Percentiles rank a stretch among this genome's conserved stretches.
phyloP scores from a whole-genome alignment of 1,140 invertebrate species.

The Pogonomyrmex californicus region DNA sequence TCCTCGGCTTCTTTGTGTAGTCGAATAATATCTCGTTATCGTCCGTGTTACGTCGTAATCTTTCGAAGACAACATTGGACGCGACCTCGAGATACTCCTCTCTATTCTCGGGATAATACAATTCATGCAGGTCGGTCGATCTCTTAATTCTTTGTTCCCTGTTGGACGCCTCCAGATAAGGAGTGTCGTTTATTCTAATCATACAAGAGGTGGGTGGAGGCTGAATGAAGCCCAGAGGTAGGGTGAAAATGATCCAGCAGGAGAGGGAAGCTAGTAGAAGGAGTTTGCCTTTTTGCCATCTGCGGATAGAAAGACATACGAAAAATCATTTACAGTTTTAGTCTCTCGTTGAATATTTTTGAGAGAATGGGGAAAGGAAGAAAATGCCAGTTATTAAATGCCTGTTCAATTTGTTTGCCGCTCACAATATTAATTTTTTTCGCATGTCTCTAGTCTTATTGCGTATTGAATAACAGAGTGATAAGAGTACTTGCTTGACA shows the following conservation, averaged over 20 bases:
- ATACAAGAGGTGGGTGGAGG: conserved; percentile 96
- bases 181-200: conserved; percentile 90
- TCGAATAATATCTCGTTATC: conserved; percentile 53
- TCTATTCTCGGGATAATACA: conserved; percentile 64
- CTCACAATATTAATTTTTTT: background rate
- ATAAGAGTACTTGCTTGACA: background rate
- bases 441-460: background rate
- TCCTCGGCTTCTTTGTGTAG: background rate
- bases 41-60: conserved; percentile 74
- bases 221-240: conserved; percentile 97
- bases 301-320: conserved; percentile 72
- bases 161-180: conserved; percentile 81
- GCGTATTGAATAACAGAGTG: background rate
- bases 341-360: background rate
- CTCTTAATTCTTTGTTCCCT: conserved; percentile 82
- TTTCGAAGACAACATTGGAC: conserved; percentile 82
- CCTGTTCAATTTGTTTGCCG: background rate
- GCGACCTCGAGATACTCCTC: conserved; percentile 80
- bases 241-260: conserved; percentile 98
- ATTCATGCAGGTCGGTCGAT: conserved; percentile 71
- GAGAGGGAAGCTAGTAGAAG: conserved; percentile 96
- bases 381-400: background rate
- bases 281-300: conserved; percentile 95
- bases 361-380: background rate
- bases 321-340: background rate